phyloP scores from a whole-genome alignment of 1,140 invertebrate species.

The Drosophila kepulauana region DNA sequence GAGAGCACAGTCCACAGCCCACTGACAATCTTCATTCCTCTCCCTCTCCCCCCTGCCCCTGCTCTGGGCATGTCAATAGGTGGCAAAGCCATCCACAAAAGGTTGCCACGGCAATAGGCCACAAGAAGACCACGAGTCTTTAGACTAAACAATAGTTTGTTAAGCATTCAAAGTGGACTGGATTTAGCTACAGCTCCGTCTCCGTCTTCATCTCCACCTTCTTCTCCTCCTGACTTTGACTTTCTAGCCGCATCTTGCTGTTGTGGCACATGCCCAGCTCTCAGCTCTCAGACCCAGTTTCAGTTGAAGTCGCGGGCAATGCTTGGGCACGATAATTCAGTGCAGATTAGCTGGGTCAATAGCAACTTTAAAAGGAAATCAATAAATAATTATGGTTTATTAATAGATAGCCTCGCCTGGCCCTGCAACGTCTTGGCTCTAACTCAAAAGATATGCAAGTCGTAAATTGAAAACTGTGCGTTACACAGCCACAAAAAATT shows the following conservation, averaged over 20 bases:
- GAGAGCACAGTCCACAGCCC: conserved; percentile 39
- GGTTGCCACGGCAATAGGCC: conserved; percentile 49
- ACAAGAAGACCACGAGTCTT: conserved; percentile 30
- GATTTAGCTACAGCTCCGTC: conserved; percentile 2
- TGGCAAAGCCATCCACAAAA: conserved; percentile 49
- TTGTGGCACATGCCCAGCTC: conserved; percentile 2
- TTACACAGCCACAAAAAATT: conserved; percentile 35
- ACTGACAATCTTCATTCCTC: conserved; percentile 3
- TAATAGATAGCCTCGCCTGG: conserved; percentile 50
- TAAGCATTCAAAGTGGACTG: conserved; percentile 39
- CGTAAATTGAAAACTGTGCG: conserved; percentile 61
- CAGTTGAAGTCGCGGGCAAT: not conserved
- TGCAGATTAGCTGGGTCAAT: conserved; percentile 78
- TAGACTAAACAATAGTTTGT: conserved; percentile 63
- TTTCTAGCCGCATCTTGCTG: conserved; percentile 8
- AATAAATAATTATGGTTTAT: conserved; percentile 82
- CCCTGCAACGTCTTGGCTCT: conserved; percentile 10
- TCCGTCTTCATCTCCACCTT: conserved; percentile 6
- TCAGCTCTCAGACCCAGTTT: conserved; percentile 6
- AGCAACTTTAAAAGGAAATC: conserved; percentile 67
- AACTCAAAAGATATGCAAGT: conserved; percentile 43
- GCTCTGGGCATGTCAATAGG: conserved; percentile 37
- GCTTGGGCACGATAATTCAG: conserved; percentile 44
- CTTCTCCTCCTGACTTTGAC: conserved; percentile 23
- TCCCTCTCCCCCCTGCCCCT: too few species aligned